Conservation (phyloP, 1,140 invertebrate genomes). For the Pogonomyrmex barbatus region DNA sequence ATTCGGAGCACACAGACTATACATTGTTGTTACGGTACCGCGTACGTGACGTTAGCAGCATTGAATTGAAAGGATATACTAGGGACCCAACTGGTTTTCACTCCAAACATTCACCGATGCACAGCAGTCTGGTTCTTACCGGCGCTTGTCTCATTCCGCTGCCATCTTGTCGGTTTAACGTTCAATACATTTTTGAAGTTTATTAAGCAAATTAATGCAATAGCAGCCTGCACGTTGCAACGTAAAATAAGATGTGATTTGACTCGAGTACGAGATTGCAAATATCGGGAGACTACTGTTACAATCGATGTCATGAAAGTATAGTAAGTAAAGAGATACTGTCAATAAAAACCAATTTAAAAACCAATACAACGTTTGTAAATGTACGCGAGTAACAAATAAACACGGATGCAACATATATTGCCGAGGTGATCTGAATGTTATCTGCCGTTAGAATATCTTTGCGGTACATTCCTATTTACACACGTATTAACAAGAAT, state of each 20-base stretch:
- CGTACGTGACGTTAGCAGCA: slow-evolving; percentile 75
- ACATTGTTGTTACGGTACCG: slow-evolving; percentile 51
- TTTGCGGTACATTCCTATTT: not conserved
- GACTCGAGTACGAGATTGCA: not conserved
- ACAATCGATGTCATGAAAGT: slow-evolving; percentile 2
- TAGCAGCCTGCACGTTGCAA: not conserved
- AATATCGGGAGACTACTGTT: not conserved
- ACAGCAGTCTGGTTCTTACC: slow-evolving; percentile 73
- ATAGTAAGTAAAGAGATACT: slow-evolving; percentile 17
- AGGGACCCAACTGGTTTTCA: slow-evolving; percentile 80
- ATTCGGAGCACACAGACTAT: not conserved
- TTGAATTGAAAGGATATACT: slow-evolving; percentile 77
- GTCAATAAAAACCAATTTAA: not conserved
- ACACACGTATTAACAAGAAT: not conserved
- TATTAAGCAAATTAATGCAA: not conserved
- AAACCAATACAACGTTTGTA: not conserved
- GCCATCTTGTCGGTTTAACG: slow-evolving; percentile 41
- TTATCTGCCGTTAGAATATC: slow-evolving; percentile 1
- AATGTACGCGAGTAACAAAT: slow-evolving; percentile 12
- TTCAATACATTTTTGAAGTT: not conserved
- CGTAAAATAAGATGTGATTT: not conserved
- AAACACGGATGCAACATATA: not conserved
- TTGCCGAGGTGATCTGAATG: not conserved
- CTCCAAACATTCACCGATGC: slow-evolving; percentile 76
- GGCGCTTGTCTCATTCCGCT: slow-evolving; percentile 52